These are phyloP conservation scores for Myiagra hebetior DNA, from an alignment of 2,113 vertebrate species.

Conservation along the genomic window DNA sequence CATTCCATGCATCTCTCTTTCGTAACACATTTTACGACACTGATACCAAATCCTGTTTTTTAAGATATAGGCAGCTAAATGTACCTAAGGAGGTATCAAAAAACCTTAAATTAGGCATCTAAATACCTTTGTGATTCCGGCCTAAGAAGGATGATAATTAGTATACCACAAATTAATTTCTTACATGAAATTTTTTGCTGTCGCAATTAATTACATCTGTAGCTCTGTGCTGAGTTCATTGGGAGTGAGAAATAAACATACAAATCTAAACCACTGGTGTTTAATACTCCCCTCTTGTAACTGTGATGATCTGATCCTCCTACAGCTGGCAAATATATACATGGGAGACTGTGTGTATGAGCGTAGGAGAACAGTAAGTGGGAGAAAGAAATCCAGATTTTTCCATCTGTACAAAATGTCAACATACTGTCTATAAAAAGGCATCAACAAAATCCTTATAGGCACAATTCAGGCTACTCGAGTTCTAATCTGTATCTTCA, in stretches of 20 bases:
- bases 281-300: background rate
- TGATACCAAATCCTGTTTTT: background rate
- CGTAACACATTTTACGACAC: background rate
- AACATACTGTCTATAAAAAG: background rate
- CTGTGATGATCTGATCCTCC: background rate
- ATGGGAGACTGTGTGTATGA: background rate
- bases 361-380: constrained; percentile 3
- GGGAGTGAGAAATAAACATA: background rate
- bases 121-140: background rate
- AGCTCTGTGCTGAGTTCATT: background rate
- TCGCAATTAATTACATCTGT: background rate
- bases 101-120: background rate
- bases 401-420: constrained; percentile 30
- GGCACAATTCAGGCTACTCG: background rate
- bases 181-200: background rate
- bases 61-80: background rate
- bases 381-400: constrained; percentile 6
- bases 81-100: background rate
- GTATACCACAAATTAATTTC: background rate
- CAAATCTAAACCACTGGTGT: background rate
- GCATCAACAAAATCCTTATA: background rate
- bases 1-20: background rate
- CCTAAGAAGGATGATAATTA: background rate
- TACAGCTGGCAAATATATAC: background rate
- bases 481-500: background rate